These are phyloP conservation scores for Cichlasoma orientale DNA, from an alignment of 2,797 vertebrate species.

Conservation along the genomic window DNA sequence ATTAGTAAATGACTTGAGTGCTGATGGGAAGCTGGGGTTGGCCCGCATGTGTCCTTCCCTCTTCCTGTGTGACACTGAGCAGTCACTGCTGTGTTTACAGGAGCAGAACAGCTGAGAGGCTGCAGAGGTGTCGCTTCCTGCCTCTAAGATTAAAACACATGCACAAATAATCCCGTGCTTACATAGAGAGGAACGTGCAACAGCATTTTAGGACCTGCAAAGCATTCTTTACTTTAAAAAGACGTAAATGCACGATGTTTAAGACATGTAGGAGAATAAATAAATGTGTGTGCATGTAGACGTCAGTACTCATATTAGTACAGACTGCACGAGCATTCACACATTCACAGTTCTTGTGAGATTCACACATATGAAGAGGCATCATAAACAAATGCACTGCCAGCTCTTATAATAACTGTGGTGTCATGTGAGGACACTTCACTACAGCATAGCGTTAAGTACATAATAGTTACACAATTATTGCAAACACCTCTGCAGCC, in stretches of 20 bases:
- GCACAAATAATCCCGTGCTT: conserved; percentile 13
- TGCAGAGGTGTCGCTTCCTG: conserved; percentile 45
- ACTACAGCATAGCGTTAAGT: not conserved
- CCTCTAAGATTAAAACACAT: conserved; percentile 18
- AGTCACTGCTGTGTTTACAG: conserved; percentile 31
- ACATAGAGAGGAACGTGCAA: not conserved
- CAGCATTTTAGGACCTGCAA: not conserved
- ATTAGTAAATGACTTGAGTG: not conserved
- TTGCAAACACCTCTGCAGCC: not conserved
- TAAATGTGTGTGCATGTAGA: not conserved
- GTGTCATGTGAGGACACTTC: not conserved
- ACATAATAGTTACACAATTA: not conserved
- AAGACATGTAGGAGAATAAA: not conserved
- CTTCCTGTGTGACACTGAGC: conserved; percentile 31
- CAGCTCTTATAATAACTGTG: not conserved
- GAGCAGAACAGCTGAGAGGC: conserved; percentile 29
- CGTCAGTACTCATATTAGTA: not conserved
- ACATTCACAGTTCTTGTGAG: conserved; percentile 3
- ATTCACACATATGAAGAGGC: conserved; percentile 6
- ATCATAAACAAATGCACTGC: not conserved
- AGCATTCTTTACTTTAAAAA: not conserved
- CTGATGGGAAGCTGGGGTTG: conserved; percentile 1
- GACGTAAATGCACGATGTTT: not conserved
- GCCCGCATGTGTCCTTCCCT: conserved; percentile 14
- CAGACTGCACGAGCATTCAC: not conserved